phyloP scores from a whole-genome alignment of 2,888 invertebrate genomes.

The Lypha dubia region DNA sequence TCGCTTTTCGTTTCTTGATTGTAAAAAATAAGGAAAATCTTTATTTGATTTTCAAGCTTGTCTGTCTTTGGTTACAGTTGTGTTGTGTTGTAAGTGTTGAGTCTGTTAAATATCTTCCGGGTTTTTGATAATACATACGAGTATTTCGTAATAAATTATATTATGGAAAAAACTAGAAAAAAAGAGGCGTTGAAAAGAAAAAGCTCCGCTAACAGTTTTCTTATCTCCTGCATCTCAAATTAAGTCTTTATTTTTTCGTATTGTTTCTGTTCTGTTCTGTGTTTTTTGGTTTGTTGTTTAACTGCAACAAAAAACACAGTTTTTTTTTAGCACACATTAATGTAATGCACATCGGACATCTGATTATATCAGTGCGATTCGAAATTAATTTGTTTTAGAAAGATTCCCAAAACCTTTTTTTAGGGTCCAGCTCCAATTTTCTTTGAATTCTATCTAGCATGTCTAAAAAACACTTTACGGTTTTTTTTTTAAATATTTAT shows the following conservation, averaged over 20 bases:
- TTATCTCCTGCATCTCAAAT: slow-evolving; percentile 42
- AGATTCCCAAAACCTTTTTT: too few species aligned
- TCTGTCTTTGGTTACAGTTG: slow-evolving; percentile 7
- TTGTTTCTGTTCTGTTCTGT: slow-evolving; percentile 8
- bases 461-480: too few species aligned
- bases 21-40: background rate
- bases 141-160: slow-evolving; percentile 56
- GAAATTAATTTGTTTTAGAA: too few species aligned
- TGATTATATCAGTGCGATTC: too few species aligned
- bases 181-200: slow-evolving; percentile 38
- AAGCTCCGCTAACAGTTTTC: slow-evolving; percentile 50
- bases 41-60: slow-evolving; percentile 20
- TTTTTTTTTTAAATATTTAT: too few species aligned
- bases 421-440: too few species aligned
- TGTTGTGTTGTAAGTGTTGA: slow-evolving; percentile 4
- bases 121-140: slow-evolving; percentile 65
- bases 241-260: slow-evolving; percentile 25
- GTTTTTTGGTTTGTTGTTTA: background rate
- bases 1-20: slow-evolving; percentile 49
- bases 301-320: background rate
- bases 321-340: background rate
- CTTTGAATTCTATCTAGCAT: too few species aligned
- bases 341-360: too few species aligned
- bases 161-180: slow-evolving; percentile 26
- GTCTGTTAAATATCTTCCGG: slow-evolving; percentile 65